Percentiles rank a stretch among this genome's conserved stretches.
phyloP scores from a whole-genome alignment of 2,797 vertebrate genomes.

The Notoglanidium macrostoma region DNA sequence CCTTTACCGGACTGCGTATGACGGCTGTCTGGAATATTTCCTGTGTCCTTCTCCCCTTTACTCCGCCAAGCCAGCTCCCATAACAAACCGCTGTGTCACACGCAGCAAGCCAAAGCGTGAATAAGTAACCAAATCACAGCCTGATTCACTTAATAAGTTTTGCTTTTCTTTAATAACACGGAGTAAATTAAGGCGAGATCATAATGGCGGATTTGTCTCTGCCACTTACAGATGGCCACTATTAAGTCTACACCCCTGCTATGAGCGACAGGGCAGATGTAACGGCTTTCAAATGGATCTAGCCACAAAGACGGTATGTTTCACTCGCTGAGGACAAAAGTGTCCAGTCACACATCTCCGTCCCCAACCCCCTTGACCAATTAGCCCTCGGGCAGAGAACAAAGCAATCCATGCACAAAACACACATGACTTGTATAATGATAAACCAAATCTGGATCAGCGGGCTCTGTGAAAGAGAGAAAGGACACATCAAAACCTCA shows the following conservation, averaged over 20 bases:
- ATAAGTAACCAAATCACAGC: slow-evolving; percentile 25
- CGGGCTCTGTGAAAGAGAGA: neutral
- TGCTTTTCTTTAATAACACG: slow-evolving; percentile 46
- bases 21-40: slow-evolving; percentile 71
- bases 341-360: slow-evolving; percentile 36
- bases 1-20: slow-evolving; percentile 51
- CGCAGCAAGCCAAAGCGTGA: slow-evolving; percentile 22
- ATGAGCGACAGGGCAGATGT: slow-evolving; percentile 42
- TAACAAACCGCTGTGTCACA: slow-evolving; percentile 32
- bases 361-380: slow-evolving; percentile 24
- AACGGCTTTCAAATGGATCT: slow-evolving; percentile 13
- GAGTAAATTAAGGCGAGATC: slow-evolving; percentile 55
- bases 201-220: slow-evolving; percentile 59
- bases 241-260: slow-evolving; percentile 30
- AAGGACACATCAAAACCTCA: neutral
- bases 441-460: slow-evolving; percentile 22
- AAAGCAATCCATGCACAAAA: slow-evolving; percentile 47
- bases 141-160: slow-evolving; percentile 55
- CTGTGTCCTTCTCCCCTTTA: slow-evolving; percentile 50
- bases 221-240: slow-evolving; percentile 62
- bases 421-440: slow-evolving; percentile 7
- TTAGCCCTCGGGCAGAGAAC: slow-evolving; percentile 28
- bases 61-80: slow-evolving; percentile 9
- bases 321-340: slow-evolving; percentile 31
- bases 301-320: slow-evolving; percentile 46